Conservation (phyloP, 2,113 vertebrate species). For the Cynopterus brachyotis region DNA sequence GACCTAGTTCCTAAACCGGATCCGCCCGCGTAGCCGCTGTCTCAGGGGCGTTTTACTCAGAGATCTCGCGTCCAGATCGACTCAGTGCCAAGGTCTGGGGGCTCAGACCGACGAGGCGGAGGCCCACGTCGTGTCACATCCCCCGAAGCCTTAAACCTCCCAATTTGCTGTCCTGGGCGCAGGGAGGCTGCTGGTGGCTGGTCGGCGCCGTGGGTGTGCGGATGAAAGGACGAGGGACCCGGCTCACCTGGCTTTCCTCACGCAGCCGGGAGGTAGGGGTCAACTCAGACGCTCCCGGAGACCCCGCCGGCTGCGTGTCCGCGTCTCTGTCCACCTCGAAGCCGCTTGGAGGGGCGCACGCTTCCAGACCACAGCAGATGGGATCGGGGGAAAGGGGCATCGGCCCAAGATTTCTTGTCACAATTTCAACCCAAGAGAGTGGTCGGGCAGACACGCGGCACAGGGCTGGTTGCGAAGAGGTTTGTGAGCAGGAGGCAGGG, state of each 20-base stretch:
- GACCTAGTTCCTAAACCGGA: slow-evolving; percentile 67
- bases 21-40: not conserved
- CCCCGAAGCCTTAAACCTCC: slow-evolving; percentile 66
- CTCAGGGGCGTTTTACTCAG: not conserved
- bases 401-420: not conserved
- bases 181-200: slow-evolving; percentile 15
- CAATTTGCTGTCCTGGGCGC: slow-evolving; percentile 57
- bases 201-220: too few species aligned
- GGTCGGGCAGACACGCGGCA: rapidly evolving
- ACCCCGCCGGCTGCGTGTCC: rapidly evolving
- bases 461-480: not conserved
- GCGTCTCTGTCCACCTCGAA: rapidly evolving
- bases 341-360: not conserved
- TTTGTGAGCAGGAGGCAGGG: rapidly evolving
- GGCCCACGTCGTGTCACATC: slow-evolving; percentile 66
- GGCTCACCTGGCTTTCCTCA: not conserved
- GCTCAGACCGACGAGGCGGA: not conserved
- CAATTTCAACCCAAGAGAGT: not conserved
- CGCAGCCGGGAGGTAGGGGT: too few species aligned
- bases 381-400: not conserved
- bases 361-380: not conserved
- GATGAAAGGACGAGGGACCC: too few species aligned
- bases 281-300: not conserved
- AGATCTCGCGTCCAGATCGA: not conserved
- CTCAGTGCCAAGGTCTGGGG: slow-evolving; percentile 30